Percentiles rank a stretch among this genome's conserved stretches.
phyloP scores from a whole-genome alignment of 2,113 vertebrate genomes.

The Dunckerocampus dactyliophorus region DNA sequence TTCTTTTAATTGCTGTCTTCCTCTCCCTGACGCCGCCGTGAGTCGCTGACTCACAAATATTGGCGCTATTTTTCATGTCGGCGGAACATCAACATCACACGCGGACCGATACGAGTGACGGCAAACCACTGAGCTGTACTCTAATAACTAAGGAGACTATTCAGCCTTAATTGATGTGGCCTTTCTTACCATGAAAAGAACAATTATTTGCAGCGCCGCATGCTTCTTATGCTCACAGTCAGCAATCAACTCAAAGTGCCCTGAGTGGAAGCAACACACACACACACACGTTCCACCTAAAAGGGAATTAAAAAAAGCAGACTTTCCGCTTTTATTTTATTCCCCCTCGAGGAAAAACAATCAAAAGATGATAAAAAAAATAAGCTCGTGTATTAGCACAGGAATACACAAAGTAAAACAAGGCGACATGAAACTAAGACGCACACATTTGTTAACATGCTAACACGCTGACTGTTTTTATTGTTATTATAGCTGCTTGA shows the following conservation, averaged over 20 bases:
- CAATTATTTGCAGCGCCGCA: conserved; percentile 75
- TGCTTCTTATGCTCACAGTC: conserved; percentile 72
- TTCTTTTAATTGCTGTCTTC: neutral
- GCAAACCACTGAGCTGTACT: conserved; percentile 71
- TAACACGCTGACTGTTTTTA: conserved; percentile 1
- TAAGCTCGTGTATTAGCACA: conserved; percentile 2
- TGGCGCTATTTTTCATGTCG: neutral
- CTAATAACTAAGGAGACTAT: conserved; percentile 77
- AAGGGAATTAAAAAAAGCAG: conserved; percentile 21
- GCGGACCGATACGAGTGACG: conserved; percentile 50
- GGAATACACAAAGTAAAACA: neutral
- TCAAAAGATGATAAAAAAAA: conserved; percentile 67
- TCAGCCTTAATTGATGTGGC: conserved; percentile 81
- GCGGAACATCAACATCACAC: conserved; percentile 26
- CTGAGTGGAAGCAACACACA: conserved; percentile 68
- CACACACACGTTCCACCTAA: conserved; percentile 4
- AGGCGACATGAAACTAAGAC: neutral
- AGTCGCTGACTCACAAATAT: conserved; percentile 9
- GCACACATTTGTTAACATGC: neutral
- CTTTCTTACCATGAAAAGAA: conserved; percentile 79
- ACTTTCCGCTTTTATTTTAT: conserved; percentile 50
- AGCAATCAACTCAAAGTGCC: conserved; percentile 72
- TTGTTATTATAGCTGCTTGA: too few relatives aligned
- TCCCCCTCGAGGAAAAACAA: conserved; percentile 66
- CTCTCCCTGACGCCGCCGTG: neutral